phyloP scores from a whole-genome alignment of 2,797 vertebrate genomes.

The Perodicticus potto region DNA sequence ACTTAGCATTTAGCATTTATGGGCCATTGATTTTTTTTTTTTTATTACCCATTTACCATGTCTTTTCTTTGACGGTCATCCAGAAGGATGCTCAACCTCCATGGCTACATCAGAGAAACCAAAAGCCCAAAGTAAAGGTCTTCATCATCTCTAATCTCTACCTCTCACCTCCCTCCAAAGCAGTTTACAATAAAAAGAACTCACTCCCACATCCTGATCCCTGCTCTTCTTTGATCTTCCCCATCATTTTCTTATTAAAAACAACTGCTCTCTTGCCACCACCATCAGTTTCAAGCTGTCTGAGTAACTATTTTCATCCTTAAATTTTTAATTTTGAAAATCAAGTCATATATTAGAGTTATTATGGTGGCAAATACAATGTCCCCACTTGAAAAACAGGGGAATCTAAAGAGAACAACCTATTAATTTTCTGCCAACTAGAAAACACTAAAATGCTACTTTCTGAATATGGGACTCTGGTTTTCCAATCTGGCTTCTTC shows the following conservation, averaged over 20 bases:
- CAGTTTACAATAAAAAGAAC: slow-evolving; percentile 77
- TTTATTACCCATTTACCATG: slow-evolving; percentile 86
- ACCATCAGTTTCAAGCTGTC: slow-evolving; percentile 69
- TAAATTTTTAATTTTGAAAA: slow-evolving; percentile 82
- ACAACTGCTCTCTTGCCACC: slow-evolving; percentile 78
- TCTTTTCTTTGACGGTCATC: slow-evolving; percentile 86
- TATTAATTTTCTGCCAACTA: slow-evolving; percentile 80
- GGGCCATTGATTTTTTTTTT: slow-evolving; percentile 84
- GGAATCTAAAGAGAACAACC: slow-evolving; percentile 72
- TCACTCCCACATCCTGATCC: slow-evolving; percentile 83
- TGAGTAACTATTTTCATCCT: slow-evolving; percentile 77
- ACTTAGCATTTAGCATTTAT: slow-evolving; percentile 88
- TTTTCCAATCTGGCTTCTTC: slow-evolving; percentile 72
- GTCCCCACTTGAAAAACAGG: slow-evolving; percentile 72
- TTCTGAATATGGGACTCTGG: slow-evolving; percentile 63
- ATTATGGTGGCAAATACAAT: slow-evolving; percentile 74
- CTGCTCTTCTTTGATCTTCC: slow-evolving; percentile 81
- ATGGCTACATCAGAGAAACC: slow-evolving; percentile 78
- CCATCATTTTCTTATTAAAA: slow-evolving; percentile 84
- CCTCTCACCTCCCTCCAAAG: slow-evolving; percentile 78
- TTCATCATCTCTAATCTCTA: slow-evolving; percentile 72
- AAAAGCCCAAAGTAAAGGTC: slow-evolving; percentile 73
- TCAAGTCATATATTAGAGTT: slow-evolving; percentile 76
- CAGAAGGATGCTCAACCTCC: slow-evolving; percentile 79
- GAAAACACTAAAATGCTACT: slow-evolving; percentile 78